Percentiles rank a stretch among this genome's conserved stretches.
Evolutionary conservation across 2,797 vertebrate genomes (phyloP).

Genomic region (Momotus momota): DNA sequence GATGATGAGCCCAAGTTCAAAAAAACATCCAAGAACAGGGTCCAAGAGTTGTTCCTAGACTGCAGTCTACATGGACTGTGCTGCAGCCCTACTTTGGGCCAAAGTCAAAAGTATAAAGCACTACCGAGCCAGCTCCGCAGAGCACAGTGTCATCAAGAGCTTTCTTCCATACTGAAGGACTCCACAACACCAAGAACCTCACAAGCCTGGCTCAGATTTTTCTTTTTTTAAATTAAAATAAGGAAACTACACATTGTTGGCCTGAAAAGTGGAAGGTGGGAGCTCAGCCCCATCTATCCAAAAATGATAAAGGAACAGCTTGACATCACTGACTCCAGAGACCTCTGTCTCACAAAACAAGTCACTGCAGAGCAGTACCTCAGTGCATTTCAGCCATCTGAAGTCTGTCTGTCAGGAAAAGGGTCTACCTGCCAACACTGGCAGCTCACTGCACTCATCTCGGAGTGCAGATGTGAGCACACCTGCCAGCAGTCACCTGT

Average conservation of each 20-base stretch:
- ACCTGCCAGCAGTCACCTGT: background rate
- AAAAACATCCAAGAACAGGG: background rate
- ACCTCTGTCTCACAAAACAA: conserved; percentile 12
- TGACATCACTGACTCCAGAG: conserved; percentile 34
- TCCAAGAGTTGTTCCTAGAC: background rate
- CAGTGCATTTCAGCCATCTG: background rate
- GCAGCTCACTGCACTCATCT: background rate
- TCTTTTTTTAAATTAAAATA: background rate
- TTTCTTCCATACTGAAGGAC: background rate
- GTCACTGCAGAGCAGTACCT: background rate
- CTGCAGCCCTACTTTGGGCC: background rate
- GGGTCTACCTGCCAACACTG: background rate
- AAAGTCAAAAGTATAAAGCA: background rate
- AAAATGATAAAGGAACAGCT: background rate
- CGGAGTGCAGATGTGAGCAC: background rate
- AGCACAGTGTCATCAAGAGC: background rate
- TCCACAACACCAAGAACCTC: background rate
- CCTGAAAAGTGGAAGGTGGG: background rate
- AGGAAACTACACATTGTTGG: background rate
- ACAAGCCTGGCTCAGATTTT: background rate
- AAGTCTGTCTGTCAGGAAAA: background rate
- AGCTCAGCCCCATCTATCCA: background rate
- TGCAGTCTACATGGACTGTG: rapidly evolving
- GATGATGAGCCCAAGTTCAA: background rate
- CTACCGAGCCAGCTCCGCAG: background rate